A percentile compares a stretch with the other conserved stretches of the same genome.
Conservation (phyloP, 2,888 invertebrate genomes). For the Cephus sareptanus region DNA sequence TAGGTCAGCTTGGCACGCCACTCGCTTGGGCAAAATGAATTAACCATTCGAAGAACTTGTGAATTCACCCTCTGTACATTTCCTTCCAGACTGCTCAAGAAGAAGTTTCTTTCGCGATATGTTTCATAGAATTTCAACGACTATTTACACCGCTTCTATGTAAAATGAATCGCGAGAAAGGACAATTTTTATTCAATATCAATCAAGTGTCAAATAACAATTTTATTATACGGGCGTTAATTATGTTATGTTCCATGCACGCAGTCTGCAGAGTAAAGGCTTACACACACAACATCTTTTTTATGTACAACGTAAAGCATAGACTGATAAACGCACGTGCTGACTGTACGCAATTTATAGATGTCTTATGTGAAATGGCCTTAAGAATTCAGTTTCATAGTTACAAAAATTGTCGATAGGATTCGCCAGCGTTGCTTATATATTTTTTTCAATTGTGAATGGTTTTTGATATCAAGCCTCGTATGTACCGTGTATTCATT, state of each 20-base stretch:
- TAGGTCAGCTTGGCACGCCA: conserved; percentile 45
- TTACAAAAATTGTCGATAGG: background rate
- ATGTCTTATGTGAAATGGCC: background rate
- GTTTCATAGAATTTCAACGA: background rate
- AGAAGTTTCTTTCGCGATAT: background rate
- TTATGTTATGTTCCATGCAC: background rate
- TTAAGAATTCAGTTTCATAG: background rate
- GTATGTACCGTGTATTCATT: too few species aligned
- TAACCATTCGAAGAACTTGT: conserved; percentile 4
- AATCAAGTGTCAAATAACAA: background rate
- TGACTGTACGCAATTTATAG: background rate
- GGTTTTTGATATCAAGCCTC: too few species aligned
- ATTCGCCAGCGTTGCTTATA: too few species aligned
- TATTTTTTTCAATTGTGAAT: too few species aligned
- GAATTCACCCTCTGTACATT: background rate
- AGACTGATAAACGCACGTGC: background rate
- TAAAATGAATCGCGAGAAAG: background rate
- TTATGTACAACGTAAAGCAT: background rate
- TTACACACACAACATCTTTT: background rate
- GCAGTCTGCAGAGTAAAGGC: background rate
- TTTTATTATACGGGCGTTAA: background rate
- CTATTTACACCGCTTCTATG: background rate
- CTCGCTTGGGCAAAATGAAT: conserved; percentile 27
- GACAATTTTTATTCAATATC: background rate
- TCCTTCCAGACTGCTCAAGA: background rate